These are phyloP conservation scores for Dicyrtomina minuta DNA, from an alignment of 2,888 invertebrate genomes.

Conservation along the genomic window DNA sequence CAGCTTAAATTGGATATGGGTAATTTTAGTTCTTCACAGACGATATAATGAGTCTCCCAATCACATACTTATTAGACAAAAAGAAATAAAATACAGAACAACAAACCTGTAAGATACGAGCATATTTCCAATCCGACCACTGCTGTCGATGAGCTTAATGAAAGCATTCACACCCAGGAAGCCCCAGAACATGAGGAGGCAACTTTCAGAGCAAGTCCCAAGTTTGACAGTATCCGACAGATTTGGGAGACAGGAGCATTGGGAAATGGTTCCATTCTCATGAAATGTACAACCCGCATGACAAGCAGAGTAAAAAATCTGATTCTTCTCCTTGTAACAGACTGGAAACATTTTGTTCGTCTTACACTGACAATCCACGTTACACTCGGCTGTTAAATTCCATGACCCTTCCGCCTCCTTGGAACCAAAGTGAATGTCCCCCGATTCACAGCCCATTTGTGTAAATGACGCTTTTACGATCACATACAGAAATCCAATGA, in stretches of 20 bases:
- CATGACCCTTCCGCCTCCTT: constrained; percentile 37
- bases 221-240: constrained; percentile 57
- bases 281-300: constrained; percentile 67
- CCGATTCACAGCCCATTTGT: constrained; percentile 52
- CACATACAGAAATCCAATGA: constrained; percentile 63
- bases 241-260: constrained; percentile 52
- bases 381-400: constrained; percentile 62
- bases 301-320: constrained; percentile 71
- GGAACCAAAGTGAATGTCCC: constrained; percentile 39
- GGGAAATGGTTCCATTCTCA: constrained; percentile 58
- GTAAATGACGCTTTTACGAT: constrained; percentile 59
- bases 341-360: constrained; percentile 66
- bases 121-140: constrained; percentile 67
- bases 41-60: not conserved
- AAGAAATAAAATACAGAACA: not conserved
- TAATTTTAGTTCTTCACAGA: no score
- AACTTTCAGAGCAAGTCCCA: constrained; percentile 64
- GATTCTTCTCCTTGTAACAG: constrained; percentile 62
- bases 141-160: constrained; percentile 65
- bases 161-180: constrained; percentile 56
- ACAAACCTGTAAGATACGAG: constrained; percentile 65
- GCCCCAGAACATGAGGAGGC: constrained; percentile 57
- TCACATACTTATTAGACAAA: constrained; percentile 11
- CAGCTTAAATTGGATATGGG: no score
- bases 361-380: constrained; percentile 64